Conservation (phyloP, 2,797 vertebrate species). For the Notolabrus celidotus region DNA sequence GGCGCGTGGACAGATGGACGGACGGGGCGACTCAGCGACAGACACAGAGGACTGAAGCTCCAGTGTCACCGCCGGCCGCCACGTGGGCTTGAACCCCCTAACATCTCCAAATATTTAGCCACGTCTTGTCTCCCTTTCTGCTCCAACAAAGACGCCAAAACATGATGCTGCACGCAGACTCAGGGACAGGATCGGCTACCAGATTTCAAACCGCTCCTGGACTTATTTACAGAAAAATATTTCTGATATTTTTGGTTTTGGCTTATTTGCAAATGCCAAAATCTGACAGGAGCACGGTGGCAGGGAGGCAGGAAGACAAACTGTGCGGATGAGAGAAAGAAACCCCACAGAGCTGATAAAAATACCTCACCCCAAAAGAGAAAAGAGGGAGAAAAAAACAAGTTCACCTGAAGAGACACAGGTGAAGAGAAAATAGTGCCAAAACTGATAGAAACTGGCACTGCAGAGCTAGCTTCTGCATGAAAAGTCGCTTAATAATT, state of each 20-base stretch:
- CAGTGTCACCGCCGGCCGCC: conserved; percentile 53
- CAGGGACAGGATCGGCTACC: neutral
- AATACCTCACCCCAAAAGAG: conserved; percentile 73
- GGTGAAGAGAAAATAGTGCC: conserved; percentile 46
- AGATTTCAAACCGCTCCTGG: conserved; percentile 40
- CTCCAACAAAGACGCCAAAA: conserved; percentile 17
- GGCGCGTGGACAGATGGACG: conserved; percentile 72
- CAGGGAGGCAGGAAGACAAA: conserved; percentile 40
- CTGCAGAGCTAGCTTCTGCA: conserved; percentile 14
- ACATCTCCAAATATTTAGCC: conserved; percentile 42
- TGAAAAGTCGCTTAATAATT: conserved; percentile 4
- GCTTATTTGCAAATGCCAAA: conserved; percentile 58
- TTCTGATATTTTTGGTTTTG: conserved; percentile 26
- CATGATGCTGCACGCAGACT: neutral
- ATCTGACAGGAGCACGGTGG: conserved; percentile 62
- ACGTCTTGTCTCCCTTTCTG: conserved; percentile 48
- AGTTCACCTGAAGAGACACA: conserved; percentile 55
- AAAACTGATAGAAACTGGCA: conserved; percentile 19
- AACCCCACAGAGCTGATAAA: conserved; percentile 73
- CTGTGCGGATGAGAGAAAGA: conserved; percentile 47
- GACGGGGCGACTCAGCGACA: conserved; percentile 71
- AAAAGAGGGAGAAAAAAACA: conserved; percentile 46
- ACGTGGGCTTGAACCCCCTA: conserved; percentile 52
- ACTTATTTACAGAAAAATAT: conserved; percentile 42
- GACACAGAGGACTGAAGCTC: conserved; percentile 75